Percentiles rank a stretch among this genome's conserved stretches.
These are phyloP conservation scores for Sialis lutaria DNA, from an alignment of 2,888 invertebrate genomes.

Conservation along the genomic window DNA sequence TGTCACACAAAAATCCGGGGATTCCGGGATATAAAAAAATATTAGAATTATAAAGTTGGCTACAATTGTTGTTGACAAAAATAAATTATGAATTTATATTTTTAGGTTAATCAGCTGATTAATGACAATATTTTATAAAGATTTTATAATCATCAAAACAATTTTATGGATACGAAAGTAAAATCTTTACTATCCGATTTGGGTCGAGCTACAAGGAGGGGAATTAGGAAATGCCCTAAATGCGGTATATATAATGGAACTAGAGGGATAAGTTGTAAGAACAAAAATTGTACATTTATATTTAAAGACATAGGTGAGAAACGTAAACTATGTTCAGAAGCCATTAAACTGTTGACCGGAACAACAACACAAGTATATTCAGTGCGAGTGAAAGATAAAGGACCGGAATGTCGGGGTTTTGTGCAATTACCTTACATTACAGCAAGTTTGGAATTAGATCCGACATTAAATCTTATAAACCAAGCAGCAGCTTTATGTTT, in stretches of 20 bases:
- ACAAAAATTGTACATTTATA: conserved; percentile 46
- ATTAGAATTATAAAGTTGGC: too few relatives aligned
- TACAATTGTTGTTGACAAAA: too few relatives aligned
- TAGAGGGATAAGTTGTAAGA: conserved; percentile 53
- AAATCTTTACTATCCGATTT: conserved; percentile 14
- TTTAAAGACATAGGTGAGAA: conserved; percentile 41
- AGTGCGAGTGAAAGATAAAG: conserved; percentile 46
- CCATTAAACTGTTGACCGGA: conserved; percentile 44
- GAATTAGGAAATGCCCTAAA: conserved; percentile 54
- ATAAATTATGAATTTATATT: too few relatives aligned
- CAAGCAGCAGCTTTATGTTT: conserved; percentile 32
- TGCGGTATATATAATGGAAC: conserved; percentile 64
- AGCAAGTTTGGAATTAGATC: conserved; percentile 20
- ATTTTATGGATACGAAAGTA: conserved; percentile 2
- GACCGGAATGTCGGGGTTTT: conserved; percentile 54
- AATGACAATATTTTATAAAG: background rate
- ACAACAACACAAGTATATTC: conserved; percentile 46
- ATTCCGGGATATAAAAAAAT: too few relatives aligned
- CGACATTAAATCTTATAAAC: conserved; percentile 15
- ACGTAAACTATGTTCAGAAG: conserved; percentile 39
- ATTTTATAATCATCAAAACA: background rate
- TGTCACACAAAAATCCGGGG: too few relatives aligned
- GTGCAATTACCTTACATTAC: conserved; percentile 36
- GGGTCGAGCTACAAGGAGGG: conserved; percentile 40
- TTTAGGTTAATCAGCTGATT: too few relatives aligned